Evolutionary conservation across 2,888 invertebrate genomes (phyloP), one percentile per base, ranked within the genome.

Genomic region (Platerodrilus igneus): DNA sequence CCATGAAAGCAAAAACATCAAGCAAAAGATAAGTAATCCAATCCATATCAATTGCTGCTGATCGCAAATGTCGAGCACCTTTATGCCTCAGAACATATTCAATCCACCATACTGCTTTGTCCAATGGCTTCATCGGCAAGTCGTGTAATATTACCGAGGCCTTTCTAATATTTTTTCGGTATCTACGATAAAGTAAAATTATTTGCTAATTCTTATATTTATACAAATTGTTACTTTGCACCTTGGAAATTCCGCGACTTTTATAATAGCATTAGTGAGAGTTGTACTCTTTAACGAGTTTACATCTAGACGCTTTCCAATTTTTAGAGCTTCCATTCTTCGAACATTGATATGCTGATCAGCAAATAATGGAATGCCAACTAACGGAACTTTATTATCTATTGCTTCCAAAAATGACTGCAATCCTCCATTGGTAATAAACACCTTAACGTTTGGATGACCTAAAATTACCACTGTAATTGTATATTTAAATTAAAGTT

Each of bases 11-110:
- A 9, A 44, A 25, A 5, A 44, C 35, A 19, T 42, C 44, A n/a
- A 47, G 15, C 8, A 37, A 17, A n/a, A 37, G 32, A 34, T 39
- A 37, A 2, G 20, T 13, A n/a, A 30, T 27, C 49, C 49, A 49
- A 32, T 62, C 60, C 7, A 68, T 48, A 7, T 62, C 48, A 21
- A 63, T 62, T 17, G 65, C 63, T 23, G 62, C 58, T 0, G 67
- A 60, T 33, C 65, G 63, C 0, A 70, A 58, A 48, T 63, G 62
- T 10, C 53, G 51, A 0, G 64, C 63, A 2, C 69, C 69, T 1
- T 55, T 52, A 0, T 64, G 60, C 11, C 54, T 42, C 21, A 70
- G 31, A 10, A 68, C 58, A 39, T 67, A 50, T 22, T 68, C 63
- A 28, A 69, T 66, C 45, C 64, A 60, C 35, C 58, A 57, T 7